phyloP scores from a whole-genome alignment of 1,140 invertebrate species.

The Pogonomyrmex barbatus region DNA sequence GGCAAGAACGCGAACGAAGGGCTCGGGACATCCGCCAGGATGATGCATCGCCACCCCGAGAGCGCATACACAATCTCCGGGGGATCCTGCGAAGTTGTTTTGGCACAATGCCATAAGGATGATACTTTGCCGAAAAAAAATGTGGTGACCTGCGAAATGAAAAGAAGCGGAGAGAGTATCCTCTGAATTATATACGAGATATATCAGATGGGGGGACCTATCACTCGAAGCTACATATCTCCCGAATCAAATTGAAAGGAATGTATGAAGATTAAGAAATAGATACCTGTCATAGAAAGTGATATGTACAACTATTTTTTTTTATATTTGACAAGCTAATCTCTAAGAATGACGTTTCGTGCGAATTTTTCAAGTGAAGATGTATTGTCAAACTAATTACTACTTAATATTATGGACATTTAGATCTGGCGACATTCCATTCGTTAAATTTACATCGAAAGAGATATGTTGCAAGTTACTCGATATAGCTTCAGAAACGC shows the following conservation, averaged over 20 bases:
- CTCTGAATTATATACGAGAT: conserved; percentile 32
- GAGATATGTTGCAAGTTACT: neutral
- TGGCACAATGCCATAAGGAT: conserved; percentile 36
- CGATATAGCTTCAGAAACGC: neutral
- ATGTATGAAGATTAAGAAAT: neutral
- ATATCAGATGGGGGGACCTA: neutral
- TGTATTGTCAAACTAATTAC: neutral
- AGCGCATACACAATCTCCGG: conserved; percentile 54
- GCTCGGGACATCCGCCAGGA: conserved; percentile 60
- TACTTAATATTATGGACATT: no score
- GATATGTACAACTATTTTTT: no score
- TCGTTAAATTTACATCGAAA: neutral
- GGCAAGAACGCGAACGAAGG: conserved; percentile 37
- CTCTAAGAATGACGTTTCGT: neutral
- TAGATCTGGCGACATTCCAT: no score
- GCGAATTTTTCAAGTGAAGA: neutral
- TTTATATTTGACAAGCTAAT: neutral
- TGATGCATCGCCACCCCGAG: conserved; percentile 50
- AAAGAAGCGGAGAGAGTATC: neutral
- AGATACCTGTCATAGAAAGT: no score
- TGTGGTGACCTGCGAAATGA: conserved; percentile 30
- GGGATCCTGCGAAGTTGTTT: conserved; percentile 38
- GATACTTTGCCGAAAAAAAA: conserved; percentile 54
- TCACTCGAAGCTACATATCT: neutral
- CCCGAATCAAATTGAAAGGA: neutral